Evolutionary conservation across 2,797 vertebrate species (phyloP), one percentile per base, ranked within the genome.

Genomic region (Chaetodon trifasciatus): DNA sequence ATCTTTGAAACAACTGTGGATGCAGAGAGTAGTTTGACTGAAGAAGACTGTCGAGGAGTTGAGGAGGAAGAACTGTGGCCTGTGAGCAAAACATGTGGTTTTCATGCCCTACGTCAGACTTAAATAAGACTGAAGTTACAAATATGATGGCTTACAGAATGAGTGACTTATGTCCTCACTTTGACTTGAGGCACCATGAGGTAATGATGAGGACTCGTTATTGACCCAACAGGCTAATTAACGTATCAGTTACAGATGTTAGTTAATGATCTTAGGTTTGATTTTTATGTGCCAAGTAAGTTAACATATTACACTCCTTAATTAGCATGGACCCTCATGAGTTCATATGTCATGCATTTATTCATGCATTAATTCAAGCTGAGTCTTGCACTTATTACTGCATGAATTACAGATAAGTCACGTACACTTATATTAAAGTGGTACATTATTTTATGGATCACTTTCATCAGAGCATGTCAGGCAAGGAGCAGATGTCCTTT

Each of bases 311-410:
- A 8, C 9, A 62, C 40, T 28, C 67, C 53, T 65, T 82, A 75
- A 85, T 85, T 89, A 86, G 70, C 67, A 79, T 78, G 68, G 75
- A 39, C 58, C 70, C 76, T 81, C 78, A 68, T 82, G 69, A 79
- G 50, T 82, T 83, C 71, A 71, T 60, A 68, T 58, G 75, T 81
- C 81, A 79, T 89, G 80, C 78, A 90, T 91, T 87, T 86, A 91
- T 93, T 92, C 90, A 88, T 72, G 74, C 78, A 74, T 83, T 87
- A 84, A 89, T 87, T 88, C 74, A 70, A 52, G 84, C 90, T 73
- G 83, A 85, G 69, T 81, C 73, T 67, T 76, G 76, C 83, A 74
- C 67, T 77, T 83, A 78, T 81, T 83, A 82, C 56, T 78, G 70
- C 60, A 80, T 63, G 71, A 83, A 87, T 82, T 76, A 72, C 57